Percentiles rank a stretch among this genome's conserved stretches.
Evolutionary conservation across 2,888 invertebrate species (phyloP).

Genomic region (Periphyllus acericola): DNA sequence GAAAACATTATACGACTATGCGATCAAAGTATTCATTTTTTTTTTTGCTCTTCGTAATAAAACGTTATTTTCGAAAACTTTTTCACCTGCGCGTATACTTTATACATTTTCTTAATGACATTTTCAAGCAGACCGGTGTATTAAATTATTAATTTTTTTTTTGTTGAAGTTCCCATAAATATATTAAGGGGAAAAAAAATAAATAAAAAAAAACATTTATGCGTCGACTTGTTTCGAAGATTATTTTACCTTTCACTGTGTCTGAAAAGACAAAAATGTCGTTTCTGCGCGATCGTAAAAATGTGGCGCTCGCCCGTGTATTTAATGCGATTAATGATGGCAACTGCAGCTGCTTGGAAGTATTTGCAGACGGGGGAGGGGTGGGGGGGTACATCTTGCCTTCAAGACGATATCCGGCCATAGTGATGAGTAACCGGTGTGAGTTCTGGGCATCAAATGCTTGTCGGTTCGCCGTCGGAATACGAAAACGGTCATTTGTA

Average conservation of each 20-base stretch:
- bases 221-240: not conserved
- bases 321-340: not conserved
- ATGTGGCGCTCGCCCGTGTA: not conserved
- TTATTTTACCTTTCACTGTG: not conserved
- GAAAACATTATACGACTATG: not conserved
- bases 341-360: no score
- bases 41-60: not conserved
- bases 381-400: not conserved
- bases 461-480: constrained; percentile 8
- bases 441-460: not conserved
- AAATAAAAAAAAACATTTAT: not conserved
- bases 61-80: not conserved
- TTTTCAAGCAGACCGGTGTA: not conserved
- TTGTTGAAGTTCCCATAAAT: not conserved
- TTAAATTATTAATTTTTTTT: not conserved
- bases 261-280: not conserved
- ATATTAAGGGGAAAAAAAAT: not conserved
- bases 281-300: not conserved
- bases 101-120: not conserved
- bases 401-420: not conserved
- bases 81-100: not conserved
- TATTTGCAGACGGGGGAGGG: not conserved
- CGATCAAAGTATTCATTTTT: not conserved
- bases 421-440: not conserved
- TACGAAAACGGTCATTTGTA: constrained; percentile 41